Evolutionary conservation across 2,888 invertebrate species (phyloP), one percentile per base, ranked within the genome.

Genomic region (Griposia aprilina): DNA sequence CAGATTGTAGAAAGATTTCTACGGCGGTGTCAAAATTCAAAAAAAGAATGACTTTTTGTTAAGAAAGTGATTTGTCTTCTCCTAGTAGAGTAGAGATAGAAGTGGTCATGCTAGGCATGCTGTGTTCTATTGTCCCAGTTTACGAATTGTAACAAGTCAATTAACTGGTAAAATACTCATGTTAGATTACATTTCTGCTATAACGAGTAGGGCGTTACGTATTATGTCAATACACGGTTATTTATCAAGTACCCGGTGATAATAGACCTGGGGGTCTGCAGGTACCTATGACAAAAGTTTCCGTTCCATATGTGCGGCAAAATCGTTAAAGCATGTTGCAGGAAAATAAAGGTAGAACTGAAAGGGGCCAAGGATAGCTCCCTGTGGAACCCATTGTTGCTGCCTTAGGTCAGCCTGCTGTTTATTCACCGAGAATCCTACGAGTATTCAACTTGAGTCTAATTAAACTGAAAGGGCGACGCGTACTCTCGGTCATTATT

Each of bases 141-240:
- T n/a, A 74, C 60, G 5, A 67, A 74, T 30, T 66, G 52, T 68
- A 65, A n/a, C 20, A n/a, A 23, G 72, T 81, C 85, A 83, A 69
- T 76, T 76, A 81, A 75, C 83, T 85, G 85, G 85, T 83, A 81
- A 85, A 23, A 74, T 45, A 62, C n/a, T 17, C 36, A 45, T 30
- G 30, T 48, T 45, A 63, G 30, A 20, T 75, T 26, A 76, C 17
- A 10, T 30, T 45, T 52, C 30, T 6, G 15, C 20, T 57, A 11
- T 52, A 8, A 52, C 8, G 6, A 36, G 36, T 36, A 69, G 0
- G 15, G n/a, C 1, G 17, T 30, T 62, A 36, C 30, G 30, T 36
- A 45, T 50, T 60, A 26, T 23, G 1, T 60, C 36, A 26, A 36
- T 5, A 75, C 62, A 45, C 45, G 30, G 41, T 23, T 52, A 68